Evolutionary conservation across 2,797 vertebrate species (phyloP).

Genomic region (Muscicapa comitata): DNA sequence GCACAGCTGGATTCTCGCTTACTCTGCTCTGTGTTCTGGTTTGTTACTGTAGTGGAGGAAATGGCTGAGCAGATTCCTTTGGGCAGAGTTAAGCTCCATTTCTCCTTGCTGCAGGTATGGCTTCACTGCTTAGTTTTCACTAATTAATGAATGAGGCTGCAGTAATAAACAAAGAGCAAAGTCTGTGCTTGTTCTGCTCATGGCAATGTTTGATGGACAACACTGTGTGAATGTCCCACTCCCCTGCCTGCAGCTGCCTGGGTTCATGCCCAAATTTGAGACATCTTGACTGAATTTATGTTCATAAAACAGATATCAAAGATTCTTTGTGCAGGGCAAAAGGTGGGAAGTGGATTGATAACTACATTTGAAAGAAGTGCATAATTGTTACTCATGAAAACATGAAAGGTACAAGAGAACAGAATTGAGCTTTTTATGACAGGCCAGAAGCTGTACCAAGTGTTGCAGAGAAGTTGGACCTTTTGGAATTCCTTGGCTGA

Average conservation of each 20-base stretch:
- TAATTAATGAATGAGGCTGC: neutral
- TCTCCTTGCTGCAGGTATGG: neutral
- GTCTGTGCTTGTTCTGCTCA: neutral
- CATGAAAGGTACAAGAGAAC: neutral
- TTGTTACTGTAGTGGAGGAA: neutral
- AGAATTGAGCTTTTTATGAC: neutral
- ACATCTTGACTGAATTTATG: neutral
- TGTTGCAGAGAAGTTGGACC: neutral
- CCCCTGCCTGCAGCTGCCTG: neutral
- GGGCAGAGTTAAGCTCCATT: neutral
- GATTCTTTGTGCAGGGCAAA: neutral
- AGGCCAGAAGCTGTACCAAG: neutral
- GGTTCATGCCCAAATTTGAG: neutral
- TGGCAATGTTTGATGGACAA: neutral
- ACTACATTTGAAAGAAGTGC: neutral
- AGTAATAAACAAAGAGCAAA: neutral
- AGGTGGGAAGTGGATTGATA: neutral
- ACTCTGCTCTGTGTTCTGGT: neutral
- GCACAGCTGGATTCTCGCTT: rapidly evolving
- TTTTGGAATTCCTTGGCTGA: neutral
- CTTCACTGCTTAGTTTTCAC: neutral
- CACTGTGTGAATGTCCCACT: neutral
- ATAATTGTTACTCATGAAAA: neutral
- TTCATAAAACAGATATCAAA: neutral
- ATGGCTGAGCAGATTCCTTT: neutral